phyloP scores from a whole-genome alignment of 2,797 vertebrate species.

The Chiroxiphia lanceolata region DNA sequence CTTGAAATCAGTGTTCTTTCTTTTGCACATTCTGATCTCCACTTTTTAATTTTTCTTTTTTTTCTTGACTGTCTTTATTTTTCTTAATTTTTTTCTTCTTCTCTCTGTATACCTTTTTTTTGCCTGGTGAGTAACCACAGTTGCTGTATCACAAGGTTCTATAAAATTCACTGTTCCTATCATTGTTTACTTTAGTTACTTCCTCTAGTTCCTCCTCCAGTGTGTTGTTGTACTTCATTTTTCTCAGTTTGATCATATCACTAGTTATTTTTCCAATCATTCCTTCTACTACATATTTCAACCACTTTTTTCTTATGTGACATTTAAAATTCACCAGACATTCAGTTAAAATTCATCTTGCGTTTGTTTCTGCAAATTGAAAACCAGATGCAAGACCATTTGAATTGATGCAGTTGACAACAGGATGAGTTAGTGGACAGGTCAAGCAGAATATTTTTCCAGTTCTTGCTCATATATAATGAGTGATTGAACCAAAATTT shows the following conservation, averaged over 20 bases:
- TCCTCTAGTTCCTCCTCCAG: not conserved
- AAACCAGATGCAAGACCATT: not conserved
- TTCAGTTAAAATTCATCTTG: not conserved
- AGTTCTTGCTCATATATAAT: not conserved
- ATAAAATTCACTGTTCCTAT: not conserved
- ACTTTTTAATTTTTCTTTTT: not conserved
- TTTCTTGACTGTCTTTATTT: not conserved
- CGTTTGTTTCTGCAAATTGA: not conserved
- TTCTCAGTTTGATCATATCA: not conserved
- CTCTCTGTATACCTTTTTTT: rapidly evolving
- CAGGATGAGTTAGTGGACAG: not conserved
- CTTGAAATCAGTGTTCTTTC: not conserved
- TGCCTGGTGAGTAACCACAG: not conserved
- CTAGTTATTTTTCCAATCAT: not conserved
- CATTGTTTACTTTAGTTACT: not conserved
- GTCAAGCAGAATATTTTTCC: not conserved
- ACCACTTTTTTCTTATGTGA: rapidly evolving
- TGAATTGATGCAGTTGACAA: not conserved
- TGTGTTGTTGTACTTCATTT: not conserved
- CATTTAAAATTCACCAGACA: not conserved
- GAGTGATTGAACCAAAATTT: not conserved
- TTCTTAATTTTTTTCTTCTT: not conserved
- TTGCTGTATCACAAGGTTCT: not conserved
- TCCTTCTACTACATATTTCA: not conserved
- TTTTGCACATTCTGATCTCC: not conserved